Percentiles rank a stretch among this genome's conserved stretches.
phyloP scores from a whole-genome alignment of 2,113 vertebrate genomes.

The Melanostigma gelatinosum region DNA sequence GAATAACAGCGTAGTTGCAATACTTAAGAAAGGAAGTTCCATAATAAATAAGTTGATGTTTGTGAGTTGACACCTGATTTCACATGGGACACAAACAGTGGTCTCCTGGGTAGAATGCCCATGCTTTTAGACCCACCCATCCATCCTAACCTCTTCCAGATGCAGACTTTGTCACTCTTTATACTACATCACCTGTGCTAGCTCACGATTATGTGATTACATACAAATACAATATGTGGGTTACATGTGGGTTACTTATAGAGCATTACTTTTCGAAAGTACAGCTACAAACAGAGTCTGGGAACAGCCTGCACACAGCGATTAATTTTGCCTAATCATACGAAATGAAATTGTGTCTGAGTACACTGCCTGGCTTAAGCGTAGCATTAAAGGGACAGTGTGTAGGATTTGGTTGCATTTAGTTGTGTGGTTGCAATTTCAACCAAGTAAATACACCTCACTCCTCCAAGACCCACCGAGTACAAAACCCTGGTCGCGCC shows the following conservation, averaged over 20 bases:
- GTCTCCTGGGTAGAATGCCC: background rate
- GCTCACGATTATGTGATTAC: too few species aligned
- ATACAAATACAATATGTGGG: too few species aligned
- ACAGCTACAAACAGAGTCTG: background rate
- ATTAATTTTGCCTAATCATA: background rate
- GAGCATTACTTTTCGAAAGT: too few species aligned
- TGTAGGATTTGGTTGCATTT: background rate
- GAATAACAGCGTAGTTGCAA: too few species aligned
- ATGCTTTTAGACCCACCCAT: background rate
- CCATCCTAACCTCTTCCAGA: background rate
- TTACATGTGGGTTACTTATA: too few species aligned
- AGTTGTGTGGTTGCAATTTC: background rate
- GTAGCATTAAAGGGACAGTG: background rate
- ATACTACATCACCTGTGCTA: background rate
- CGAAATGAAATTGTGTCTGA: background rate
- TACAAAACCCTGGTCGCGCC: too few species aligned
- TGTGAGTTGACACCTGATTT: background rate
- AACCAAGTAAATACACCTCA: background rate
- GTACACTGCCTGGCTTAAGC: background rate
- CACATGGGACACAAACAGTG: background rate
- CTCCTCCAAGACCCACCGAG: too few species aligned
- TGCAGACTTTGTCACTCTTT: background rate
- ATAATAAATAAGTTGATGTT: too few species aligned
- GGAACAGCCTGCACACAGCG: background rate
- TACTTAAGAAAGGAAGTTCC: too few species aligned